Conservation (phyloP, 2,113 vertebrate species). For the Apus apus region DNA sequence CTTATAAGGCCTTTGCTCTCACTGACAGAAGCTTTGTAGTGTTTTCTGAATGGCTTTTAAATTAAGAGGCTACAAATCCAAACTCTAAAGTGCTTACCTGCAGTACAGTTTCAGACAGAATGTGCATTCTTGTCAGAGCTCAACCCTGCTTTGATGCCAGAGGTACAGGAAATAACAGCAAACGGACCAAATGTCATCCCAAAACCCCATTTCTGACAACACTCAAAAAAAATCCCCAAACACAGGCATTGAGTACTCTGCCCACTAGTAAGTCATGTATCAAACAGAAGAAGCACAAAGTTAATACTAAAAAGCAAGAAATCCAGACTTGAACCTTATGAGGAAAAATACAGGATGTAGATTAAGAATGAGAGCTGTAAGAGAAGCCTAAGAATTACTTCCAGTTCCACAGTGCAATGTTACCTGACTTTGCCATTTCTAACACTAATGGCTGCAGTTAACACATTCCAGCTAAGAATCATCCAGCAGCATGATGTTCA, state of each 20-base stretch:
- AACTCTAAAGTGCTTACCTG: background rate
- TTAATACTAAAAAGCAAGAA: background rate
- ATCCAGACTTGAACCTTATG: background rate
- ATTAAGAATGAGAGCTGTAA: background rate
- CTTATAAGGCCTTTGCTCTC: background rate
- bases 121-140: background rate
- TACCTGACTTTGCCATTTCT: background rate
- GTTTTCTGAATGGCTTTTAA: background rate
- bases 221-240: background rate
- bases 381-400: background rate
- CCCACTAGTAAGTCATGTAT: background rate
- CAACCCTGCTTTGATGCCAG: background rate
- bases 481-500: background rate
- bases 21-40: background rate
- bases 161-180: background rate
- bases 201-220: background rate
- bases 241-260: background rate
- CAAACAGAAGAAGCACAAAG: background rate
- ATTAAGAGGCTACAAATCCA: background rate
- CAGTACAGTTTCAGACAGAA: background rate
- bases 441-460: background rate
- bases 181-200: background rate
- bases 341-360: background rate
- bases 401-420: background rate
- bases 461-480: background rate